A percentile compares a stretch with the other conserved stretches of the same genome.
These are phyloP conservation scores for Naja naja DNA, from an alignment of 2,113 vertebrate species.

Conservation along the genomic window DNA sequence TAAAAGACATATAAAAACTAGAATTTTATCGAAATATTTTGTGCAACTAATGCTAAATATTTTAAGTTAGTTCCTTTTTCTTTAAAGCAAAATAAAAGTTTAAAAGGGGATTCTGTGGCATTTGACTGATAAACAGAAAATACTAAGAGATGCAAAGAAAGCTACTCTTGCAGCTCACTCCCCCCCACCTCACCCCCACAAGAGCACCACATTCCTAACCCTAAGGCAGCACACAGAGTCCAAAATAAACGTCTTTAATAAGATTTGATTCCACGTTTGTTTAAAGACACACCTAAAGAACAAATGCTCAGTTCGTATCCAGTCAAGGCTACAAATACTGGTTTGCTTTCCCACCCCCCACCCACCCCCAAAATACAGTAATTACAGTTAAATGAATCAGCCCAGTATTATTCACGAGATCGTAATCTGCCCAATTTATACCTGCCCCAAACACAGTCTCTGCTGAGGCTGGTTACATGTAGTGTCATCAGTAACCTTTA, in stretches of 20 bases:
- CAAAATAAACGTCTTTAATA: conserved; percentile 76
- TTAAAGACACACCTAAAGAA: conserved; percentile 80
- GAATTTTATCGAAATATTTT: conserved; percentile 90
- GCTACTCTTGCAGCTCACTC: conserved; percentile 79
- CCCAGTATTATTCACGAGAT: conserved; percentile 73
- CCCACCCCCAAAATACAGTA: conserved; percentile 75
- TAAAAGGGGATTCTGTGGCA: conserved; percentile 78
- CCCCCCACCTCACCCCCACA: conserved; percentile 56
- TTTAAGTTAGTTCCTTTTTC: conserved; percentile 81
- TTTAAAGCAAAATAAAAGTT: conserved; percentile 83
- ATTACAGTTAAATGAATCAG: conserved; percentile 82
- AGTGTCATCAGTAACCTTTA: conserved; percentile 78
- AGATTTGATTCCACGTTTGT: conserved; percentile 79
- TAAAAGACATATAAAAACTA: conserved; percentile 99
- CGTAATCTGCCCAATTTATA: conserved; percentile 68
- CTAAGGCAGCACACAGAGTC: conserved; percentile 85
- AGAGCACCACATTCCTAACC: conserved; percentile 82
- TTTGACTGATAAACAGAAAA: conserved; percentile 75
- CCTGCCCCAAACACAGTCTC: conserved; percentile 66
- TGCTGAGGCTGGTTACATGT: conserved; percentile 75
- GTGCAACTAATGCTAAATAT: conserved; percentile 87
- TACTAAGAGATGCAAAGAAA: conserved; percentile 80
- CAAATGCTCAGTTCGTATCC: conserved; percentile 79
- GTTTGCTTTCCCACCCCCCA: conserved; percentile 66
- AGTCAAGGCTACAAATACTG: conserved; percentile 82